phyloP scores from a whole-genome alignment of 2,888 invertebrate species.

The Selenia dentaria region DNA sequence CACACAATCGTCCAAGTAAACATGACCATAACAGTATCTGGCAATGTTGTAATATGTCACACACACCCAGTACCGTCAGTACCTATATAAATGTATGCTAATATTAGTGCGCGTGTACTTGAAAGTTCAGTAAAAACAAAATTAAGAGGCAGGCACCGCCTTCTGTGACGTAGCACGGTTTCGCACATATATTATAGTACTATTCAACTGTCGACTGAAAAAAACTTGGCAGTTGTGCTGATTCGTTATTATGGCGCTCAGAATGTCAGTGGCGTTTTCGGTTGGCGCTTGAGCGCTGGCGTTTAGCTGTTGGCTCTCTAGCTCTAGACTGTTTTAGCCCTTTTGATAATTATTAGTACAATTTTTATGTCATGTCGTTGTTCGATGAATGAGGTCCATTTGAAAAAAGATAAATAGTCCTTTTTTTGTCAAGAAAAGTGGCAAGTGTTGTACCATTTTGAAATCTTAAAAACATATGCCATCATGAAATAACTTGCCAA shows the following conservation, averaged over 20 bases:
- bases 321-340: conserved; percentile 13
- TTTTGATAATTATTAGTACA: conserved; percentile 13
- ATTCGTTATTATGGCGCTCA: conserved; percentile 64
- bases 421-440: too few species aligned
- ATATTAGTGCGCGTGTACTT: conserved; percentile 24
- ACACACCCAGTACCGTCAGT: background rate
- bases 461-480: too few species aligned
- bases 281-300: conserved; percentile 44
- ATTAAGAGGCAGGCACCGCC: conserved; percentile 26
- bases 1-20: background rate
- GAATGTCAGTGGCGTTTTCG: conserved; percentile 52
- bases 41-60: conserved; percentile 8
- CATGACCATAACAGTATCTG: conserved; percentile 5
- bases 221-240: conserved; percentile 69
- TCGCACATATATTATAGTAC: conserved; percentile 52
- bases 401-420: too few species aligned
- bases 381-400: too few species aligned
- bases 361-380: too few species aligned
- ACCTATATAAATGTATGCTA: conserved; percentile 21
- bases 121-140: conserved; percentile 19
- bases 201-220: conserved; percentile 46
- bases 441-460: too few species aligned
- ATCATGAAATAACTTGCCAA: too few species aligned
- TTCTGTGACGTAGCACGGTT: conserved; percentile 50
- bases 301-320: conserved; percentile 19